phyloP scores from a whole-genome alignment of 2,797 vertebrate species.

The Pseudochirops cupreus region DNA sequence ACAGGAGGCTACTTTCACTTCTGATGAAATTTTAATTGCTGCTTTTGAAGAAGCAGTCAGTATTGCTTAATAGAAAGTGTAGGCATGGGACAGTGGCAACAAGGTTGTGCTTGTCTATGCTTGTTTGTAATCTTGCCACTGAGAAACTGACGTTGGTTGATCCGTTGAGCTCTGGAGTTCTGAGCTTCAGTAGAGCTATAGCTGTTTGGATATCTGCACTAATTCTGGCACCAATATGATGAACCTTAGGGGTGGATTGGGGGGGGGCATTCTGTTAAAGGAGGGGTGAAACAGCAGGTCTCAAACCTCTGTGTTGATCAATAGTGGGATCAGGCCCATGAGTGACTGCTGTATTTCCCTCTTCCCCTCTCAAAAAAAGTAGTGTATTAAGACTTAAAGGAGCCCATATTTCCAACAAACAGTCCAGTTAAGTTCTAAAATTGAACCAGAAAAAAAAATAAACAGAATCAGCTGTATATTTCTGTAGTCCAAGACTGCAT shows the following conservation, averaged over 20 bases:
- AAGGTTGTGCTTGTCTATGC: background rate
- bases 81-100: background rate
- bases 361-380: background rate
- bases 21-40: background rate
- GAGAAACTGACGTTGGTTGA: background rate
- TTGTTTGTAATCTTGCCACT: background rate
- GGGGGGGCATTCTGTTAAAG: background rate
- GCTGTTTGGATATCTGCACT: background rate
- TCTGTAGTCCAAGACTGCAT: background rate
- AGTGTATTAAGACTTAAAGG: background rate
- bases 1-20: background rate
- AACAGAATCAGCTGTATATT: background rate
- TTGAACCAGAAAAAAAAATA: background rate
- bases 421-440: background rate
- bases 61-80: background rate
- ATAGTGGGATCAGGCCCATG: background rate
- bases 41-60: background rate
- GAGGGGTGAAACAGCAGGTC: background rate
- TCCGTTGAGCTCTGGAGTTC: background rate
- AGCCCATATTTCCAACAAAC: background rate
- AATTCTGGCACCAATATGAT: background rate
- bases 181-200: background rate
- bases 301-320: background rate
- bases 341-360: background rate
- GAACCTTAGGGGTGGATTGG: background rate